A percentile compares a stretch with the other conserved stretches of the same genome.
Conservation (phyloP, 2,888 invertebrate genomes). For the Atherix ibis region DNA sequence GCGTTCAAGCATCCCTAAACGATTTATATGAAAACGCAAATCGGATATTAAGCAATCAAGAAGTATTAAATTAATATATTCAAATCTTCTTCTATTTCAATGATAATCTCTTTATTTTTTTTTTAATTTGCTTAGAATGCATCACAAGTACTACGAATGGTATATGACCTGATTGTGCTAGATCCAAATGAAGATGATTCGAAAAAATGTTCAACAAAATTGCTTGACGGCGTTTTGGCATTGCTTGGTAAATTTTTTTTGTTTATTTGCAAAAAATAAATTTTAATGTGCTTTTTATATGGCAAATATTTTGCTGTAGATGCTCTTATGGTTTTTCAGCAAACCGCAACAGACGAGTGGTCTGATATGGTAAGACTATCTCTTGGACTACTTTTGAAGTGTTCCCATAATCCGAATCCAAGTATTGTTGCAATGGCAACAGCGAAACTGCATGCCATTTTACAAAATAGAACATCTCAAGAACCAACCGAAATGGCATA, state of each 20-base stretch:
- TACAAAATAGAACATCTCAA: constrained; percentile 38
- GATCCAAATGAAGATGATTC: constrained; percentile 36
- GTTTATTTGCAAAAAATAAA: not conserved
- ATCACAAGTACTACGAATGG: constrained; percentile 38
- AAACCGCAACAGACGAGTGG: constrained; percentile 36
- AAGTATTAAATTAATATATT: constrained; percentile 17
- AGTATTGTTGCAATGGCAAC: constrained; percentile 44
- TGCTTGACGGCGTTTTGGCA: constrained; percentile 39
- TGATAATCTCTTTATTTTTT: too few species aligned
- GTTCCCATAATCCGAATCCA: constrained; percentile 33
- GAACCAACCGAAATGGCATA: constrained; percentile 40
- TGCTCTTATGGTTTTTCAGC: constrained; percentile 39
- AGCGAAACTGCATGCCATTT: constrained; percentile 40
- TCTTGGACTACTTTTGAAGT: constrained; percentile 33
- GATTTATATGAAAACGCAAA: constrained; percentile 39
- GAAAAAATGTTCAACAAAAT: constrained; percentile 36
- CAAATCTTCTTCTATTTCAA: too few species aligned
- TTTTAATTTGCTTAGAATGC: constrained; percentile 29
- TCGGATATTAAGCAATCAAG: constrained; percentile 31
- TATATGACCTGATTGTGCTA: constrained; percentile 40
- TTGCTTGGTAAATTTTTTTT: constrained; percentile 21
- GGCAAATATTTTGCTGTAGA: constrained; percentile 29
- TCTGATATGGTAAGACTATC: constrained; percentile 40
- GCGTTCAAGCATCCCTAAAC: constrained; percentile 39
- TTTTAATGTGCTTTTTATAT: too few species aligned